Evolutionary conservation across 1,140 invertebrate genomes (phyloP).

Genomic region (Drosophila sturtevanti): DNA sequence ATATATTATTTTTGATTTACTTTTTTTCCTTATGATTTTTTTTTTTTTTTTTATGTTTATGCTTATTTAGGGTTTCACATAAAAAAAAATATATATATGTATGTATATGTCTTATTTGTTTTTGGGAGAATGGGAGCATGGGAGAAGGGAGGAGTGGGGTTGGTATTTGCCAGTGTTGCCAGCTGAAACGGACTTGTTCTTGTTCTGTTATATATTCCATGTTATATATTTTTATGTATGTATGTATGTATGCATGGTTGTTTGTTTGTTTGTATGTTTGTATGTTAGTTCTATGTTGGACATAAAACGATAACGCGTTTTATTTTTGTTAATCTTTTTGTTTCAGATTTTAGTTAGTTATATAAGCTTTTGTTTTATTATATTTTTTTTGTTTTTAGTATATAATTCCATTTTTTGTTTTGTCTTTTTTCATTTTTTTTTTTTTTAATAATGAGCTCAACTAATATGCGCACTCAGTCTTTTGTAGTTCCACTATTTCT

Average conservation of each 20-base stretch:
- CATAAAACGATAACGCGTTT: slow-evolving; percentile 29
- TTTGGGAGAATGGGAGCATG: neutral
- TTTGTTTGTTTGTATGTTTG: slow-evolving; percentile 36
- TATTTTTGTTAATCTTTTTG: slow-evolving; percentile 13
- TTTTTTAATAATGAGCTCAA: slow-evolving; percentile 80
- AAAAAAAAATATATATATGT: slow-evolving; percentile 52
- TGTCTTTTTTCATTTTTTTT: slow-evolving; percentile 25
- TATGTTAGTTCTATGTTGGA: slow-evolving; percentile 58
- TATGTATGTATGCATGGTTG: slow-evolving; percentile 19
- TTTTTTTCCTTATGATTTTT: slow-evolving; percentile 35
- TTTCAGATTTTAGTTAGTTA: slow-evolving; percentile 49
- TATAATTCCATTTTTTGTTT: neutral
- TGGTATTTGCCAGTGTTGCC: slow-evolving; percentile 65
- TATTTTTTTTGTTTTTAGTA: slow-evolving; percentile 20
- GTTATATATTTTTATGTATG: neutral
- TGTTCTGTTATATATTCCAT: slow-evolving; percentile 50
- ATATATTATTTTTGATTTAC: slow-evolving; percentile 36
- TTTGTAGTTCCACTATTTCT: slow-evolving; percentile 81
- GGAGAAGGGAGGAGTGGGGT: neutral
- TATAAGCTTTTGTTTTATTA: neutral
- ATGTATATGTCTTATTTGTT: slow-evolving; percentile 25
- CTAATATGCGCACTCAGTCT: slow-evolving; percentile 82
- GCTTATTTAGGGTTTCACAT: slow-evolving; percentile 29
- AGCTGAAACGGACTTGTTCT: slow-evolving; percentile 79
- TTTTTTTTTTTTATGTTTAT: slow-evolving; percentile 11